These are phyloP conservation scores for Leptopilina drosophilae DNA, from an alignment of 2,888 invertebrate genomes.

Conservation along the genomic window DNA sequence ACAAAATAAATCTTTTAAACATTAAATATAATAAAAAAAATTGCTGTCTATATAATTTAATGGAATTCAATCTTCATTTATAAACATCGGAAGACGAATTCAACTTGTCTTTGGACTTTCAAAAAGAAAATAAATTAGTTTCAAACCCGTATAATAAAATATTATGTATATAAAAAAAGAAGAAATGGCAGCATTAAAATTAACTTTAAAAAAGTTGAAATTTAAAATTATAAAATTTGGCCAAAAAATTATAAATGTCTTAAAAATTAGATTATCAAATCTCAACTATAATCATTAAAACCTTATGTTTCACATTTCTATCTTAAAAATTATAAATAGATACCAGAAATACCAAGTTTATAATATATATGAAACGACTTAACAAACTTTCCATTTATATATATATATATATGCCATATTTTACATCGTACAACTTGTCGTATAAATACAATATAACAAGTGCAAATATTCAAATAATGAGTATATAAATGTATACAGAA, in stretches of 20 bases:
- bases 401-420: conserved; percentile 24
- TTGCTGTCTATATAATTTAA: background rate
- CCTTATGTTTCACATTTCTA: background rate
- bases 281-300: conserved; percentile 2
- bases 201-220: background rate
- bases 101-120: conserved; percentile 7
- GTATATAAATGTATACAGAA: conserved; percentile 45
- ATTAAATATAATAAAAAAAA: conserved; percentile 1
- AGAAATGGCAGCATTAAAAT: conserved; percentile 16
- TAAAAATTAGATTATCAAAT: background rate
- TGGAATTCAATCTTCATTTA: conserved; percentile 9
- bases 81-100: background rate
- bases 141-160: background rate
- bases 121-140: background rate
- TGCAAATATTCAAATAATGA: conserved; percentile 23
- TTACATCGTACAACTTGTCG: conserved; percentile 26
- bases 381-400: conserved; percentile 38
- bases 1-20: conserved; percentile 6
- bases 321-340: background rate
- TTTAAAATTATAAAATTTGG: background rate
- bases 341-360: background rate
- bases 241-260: background rate
- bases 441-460: conserved; percentile 25
- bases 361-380: conserved; percentile 15
- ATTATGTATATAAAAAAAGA: background rate